Conservation (phyloP, 53 echinoderm and acorn worm species). For the Temnopleurus reevesii region DNA sequence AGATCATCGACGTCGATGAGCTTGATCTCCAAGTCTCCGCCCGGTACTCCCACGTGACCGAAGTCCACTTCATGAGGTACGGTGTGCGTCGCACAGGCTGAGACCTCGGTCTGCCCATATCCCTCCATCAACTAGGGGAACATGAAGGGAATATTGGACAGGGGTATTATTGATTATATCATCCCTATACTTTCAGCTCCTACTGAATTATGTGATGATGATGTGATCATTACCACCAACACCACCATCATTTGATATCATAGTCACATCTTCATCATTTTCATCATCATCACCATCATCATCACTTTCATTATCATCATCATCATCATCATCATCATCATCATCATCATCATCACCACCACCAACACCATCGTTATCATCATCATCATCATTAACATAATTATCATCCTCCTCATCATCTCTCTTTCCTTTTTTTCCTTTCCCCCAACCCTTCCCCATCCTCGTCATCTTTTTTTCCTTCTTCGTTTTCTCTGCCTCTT, state of each 20-base stretch:
- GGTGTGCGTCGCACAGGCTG: conserved; percentile 69
- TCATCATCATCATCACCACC: conserved; percentile 62
- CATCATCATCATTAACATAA: not conserved
- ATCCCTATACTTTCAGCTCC: no score
- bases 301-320: conserved; percentile 57
- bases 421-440: no score
- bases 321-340: conserved; percentile 65
- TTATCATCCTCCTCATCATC: not conserved
- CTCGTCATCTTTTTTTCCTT: no score
- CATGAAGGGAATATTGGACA: no score
- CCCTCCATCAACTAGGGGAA: conserved; percentile 71
- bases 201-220: no score
- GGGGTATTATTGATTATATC: no score
- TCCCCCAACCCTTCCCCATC: no score
- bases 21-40: conserved; percentile 74
- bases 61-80: conserved; percentile 55
- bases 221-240: not conserved
- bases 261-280: conserved; percentile 58
- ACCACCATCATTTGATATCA: conserved; percentile 42
- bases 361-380: conserved; percentile 57
- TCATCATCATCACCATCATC: conserved; percentile 54
- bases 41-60: conserved; percentile 85
- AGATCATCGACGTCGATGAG: conserved; percentile 88
- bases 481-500: not conserved
- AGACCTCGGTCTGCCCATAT: conserved; percentile 92